Evolutionary conservation across 1,140 invertebrate species (phyloP), one percentile per base, ranked within the genome.

Genomic region (Caerostris darwini): DNA sequence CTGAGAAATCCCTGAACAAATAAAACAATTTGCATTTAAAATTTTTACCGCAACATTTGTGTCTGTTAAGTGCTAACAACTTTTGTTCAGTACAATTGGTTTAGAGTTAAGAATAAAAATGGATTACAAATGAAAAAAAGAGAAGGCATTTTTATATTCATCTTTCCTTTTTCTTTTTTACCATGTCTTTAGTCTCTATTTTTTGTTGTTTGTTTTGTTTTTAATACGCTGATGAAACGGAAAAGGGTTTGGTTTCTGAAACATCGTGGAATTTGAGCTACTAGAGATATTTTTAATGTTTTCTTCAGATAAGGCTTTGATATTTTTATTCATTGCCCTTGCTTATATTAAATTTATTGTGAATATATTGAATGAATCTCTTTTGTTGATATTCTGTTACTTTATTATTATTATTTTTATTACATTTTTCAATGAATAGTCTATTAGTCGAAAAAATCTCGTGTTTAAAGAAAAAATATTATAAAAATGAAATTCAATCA

Each of bases 21-120:
- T 93, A 64, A 93, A 93, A 87, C 82, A 64, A 93, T 93, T 93
- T 93, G 54, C 92, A 93, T 93, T 69, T 87, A n/a, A 71, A 93
- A 17, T 86, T 93, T 85, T 93, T 93, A 69, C 64, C 19, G 12
- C n/a, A 58, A 58, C 71, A 50, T 87, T 58, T 87, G 53, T 77
- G 12, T 34, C n/a, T 53, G 54, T 58, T 71, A 93, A 93, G 64
- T 71, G 92, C 53, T 93, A 93, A 87, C 92, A 93, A 93, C 92
- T 58, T 87, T 77, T 87, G 54, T 53, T 61, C 82, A 59, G n/a
- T 12, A 58, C 92, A 93, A 93, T 93, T 93, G 92, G 92, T 87
- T 93, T 93, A 93, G 12, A 57, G 82, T 71, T 87, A 92, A 64
- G 83, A 87, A 56, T 59, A 87, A 93, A 93, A 93, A 93, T 87